Evolutionary conservation across 2,888 invertebrate genomes (phyloP).

Genomic region (Seira sanloemensis): DNA sequence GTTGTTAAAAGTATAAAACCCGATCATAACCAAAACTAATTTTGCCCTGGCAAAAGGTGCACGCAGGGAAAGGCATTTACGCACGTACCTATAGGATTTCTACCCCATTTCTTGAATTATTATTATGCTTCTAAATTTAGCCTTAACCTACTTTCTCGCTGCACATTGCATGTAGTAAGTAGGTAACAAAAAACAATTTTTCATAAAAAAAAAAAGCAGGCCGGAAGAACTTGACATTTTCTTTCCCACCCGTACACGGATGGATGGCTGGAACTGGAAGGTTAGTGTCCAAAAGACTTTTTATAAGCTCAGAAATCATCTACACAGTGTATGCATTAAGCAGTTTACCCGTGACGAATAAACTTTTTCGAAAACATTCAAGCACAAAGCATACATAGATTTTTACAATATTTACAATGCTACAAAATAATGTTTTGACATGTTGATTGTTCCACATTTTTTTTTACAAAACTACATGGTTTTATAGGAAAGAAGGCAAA

Average conservation of each 20-base stretch:
- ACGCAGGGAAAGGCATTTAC: neutral
- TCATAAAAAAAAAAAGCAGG: conserved; percentile 50
- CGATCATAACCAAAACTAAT: conserved; percentile 8
- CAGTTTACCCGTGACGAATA: too few species aligned
- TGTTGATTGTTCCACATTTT: too few species aligned
- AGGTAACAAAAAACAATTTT: conserved; percentile 48
- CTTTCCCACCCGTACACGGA: conserved; percentile 36
- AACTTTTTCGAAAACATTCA: too few species aligned
- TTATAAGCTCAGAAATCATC: too few species aligned
- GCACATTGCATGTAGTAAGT: conserved; percentile 9
- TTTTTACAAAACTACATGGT: too few species aligned
- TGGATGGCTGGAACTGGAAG: neutral
- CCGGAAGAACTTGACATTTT: conserved; percentile 60
- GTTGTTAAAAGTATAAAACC: neutral
- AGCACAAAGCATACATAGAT: too few species aligned
- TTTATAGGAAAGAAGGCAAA: too few species aligned
- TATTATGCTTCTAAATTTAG: conserved; percentile 41
- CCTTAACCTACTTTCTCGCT: conserved; percentile 55
- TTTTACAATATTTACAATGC: too few species aligned
- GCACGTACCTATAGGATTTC: conserved; percentile 34
- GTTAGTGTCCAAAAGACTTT: too few species aligned
- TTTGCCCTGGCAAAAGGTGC: conserved; percentile 5
- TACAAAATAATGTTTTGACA: too few species aligned
- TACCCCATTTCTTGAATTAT: conserved; percentile 23
- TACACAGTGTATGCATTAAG: too few species aligned